Evolutionary conservation across 1,140 invertebrate genomes (phyloP).

Genomic region (Samia ricini): DNA sequence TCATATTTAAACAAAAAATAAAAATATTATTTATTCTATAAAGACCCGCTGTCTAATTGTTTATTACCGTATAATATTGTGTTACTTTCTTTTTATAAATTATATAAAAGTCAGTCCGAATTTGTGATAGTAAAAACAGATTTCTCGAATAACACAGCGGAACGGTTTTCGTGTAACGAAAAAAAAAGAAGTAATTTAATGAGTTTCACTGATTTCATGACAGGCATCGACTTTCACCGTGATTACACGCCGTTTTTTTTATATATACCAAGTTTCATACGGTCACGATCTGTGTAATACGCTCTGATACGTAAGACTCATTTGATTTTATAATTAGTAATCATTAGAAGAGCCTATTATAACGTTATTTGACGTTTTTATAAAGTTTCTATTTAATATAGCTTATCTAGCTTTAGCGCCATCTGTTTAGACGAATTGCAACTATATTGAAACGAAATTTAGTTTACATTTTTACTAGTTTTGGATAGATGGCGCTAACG

Average conservation of each 20-base stretch:
- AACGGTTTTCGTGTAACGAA: slow-evolving; percentile 39
- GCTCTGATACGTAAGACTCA: slow-evolving; percentile 23
- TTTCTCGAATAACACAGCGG: slow-evolving; percentile 17
- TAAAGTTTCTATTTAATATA: too few species aligned
- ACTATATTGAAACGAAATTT: too few species aligned
- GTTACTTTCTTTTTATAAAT: slow-evolving; percentile 1
- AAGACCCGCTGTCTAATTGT: not conserved
- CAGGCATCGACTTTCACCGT: slow-evolving; percentile 26
- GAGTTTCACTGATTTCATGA: slow-evolving; percentile 18
- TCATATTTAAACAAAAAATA: too few species aligned
- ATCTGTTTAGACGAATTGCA: too few species aligned
- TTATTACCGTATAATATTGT: not conserved
- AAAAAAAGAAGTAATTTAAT: slow-evolving; percentile 29
- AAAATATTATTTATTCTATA: not conserved
- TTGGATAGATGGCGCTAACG: too few species aligned
- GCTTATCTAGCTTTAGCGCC: too few species aligned
- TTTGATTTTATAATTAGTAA: not conserved
- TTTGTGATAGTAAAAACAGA: slow-evolving; percentile 1
- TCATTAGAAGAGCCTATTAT: not conserved
- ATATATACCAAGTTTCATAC: slow-evolving; percentile 18
- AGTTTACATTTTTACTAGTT: too few species aligned
- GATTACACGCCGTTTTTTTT: not conserved
- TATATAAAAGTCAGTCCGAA: not conserved
- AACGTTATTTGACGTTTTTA: slow-evolving; percentile 1
- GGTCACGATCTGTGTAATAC: slow-evolving; percentile 18